Base-by-base conservation (phyloP, 2,113 vertebrate genomes). In the Macroglossus sobrinus region DNA sequence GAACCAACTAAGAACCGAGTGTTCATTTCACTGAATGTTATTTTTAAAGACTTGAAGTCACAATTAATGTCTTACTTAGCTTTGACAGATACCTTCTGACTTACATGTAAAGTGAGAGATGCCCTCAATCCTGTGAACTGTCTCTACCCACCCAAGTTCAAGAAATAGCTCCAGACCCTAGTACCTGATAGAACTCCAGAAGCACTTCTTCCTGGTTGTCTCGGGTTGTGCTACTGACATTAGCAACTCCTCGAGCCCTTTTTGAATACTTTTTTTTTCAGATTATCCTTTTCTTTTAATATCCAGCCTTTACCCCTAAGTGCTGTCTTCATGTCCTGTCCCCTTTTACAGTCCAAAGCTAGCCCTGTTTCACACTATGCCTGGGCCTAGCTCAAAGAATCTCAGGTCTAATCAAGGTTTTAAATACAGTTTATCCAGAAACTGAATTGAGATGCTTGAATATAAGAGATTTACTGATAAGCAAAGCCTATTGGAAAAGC, bases 121-220 rank as follows among this genome's bases (percentile, higher is more conserved):
- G 8, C 9, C 12, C 30, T 78, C 6, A 19, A 33, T 64, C 55
- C 69, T 4, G 0, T 8, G 13, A 66, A 38, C 43, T 71, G 18
- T 5, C 28, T 78, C 82, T 12, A 55, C 38, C 76, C 13, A 53
- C 1, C 2, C 13, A 19, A 19, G 18, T 18, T 61, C n/a, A 12
- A 38, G 21, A 21, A 10, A 2, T 8, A 4, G 45, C 18, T 79
- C 5, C 5, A 1, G 43, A 13, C 35, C 7, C 53, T 0, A 33
- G 2, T 80, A n/a, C 40, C 40, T 74, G 2, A 14, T 5, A 26
- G 43, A 76, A 79, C 6, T 14, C n/a, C 4, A 35, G 15, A 4
- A 50, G 10, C 2, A 7, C n/a, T n/a, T 18, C 53, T 4, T 43
- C 11, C 40, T 75, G 6, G 2, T 2, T n/a, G 19, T 9, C 16